phyloP scores from a whole-genome alignment of 2,113 vertebrate species.

The Gallinago media region DNA sequence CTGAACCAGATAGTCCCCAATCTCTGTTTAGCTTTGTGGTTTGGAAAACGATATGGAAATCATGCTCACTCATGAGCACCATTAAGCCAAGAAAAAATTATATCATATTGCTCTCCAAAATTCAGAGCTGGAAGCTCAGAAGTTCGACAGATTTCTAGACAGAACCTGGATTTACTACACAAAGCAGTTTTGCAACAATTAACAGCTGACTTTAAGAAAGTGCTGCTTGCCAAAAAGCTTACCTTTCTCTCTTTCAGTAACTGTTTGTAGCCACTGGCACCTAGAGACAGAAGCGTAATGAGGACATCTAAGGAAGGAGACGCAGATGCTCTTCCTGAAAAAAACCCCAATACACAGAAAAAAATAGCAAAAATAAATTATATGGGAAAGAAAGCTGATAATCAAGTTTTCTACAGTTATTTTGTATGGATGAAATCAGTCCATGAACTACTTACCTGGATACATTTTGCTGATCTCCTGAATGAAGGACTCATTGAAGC shows the following conservation, averaged over 20 bases:
- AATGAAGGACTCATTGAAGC: conserved; percentile 90
- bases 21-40: background rate
- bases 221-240: conserved; percentile 24
- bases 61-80: background rate
- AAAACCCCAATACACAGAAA: background rate
- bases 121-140: background rate
- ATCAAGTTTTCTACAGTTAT: conserved; percentile 16
- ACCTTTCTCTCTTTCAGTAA: conserved; percentile 95
- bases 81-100: background rate
- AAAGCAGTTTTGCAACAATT: background rate
- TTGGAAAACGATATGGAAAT: background rate
- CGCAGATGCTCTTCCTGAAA: conserved; percentile 92
- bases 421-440: background rate
- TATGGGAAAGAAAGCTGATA: background rate
- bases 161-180: background rate
- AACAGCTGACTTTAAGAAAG: background rate
- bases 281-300: conserved; percentile 93
- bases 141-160: background rate
- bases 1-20: background rate
- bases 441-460: conserved; percentile 83
- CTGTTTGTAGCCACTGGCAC: conserved; percentile 90
- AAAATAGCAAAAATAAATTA: background rate
- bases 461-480: conserved; percentile 98
- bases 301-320: conserved; percentile 95
- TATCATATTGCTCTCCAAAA: background rate